A percentile compares a stretch with the other conserved stretches of the same genome.
These are phyloP conservation scores for Steinernema khuongi DNA, from an alignment of 1,140 invertebrate species.

Conservation along the genomic window DNA sequence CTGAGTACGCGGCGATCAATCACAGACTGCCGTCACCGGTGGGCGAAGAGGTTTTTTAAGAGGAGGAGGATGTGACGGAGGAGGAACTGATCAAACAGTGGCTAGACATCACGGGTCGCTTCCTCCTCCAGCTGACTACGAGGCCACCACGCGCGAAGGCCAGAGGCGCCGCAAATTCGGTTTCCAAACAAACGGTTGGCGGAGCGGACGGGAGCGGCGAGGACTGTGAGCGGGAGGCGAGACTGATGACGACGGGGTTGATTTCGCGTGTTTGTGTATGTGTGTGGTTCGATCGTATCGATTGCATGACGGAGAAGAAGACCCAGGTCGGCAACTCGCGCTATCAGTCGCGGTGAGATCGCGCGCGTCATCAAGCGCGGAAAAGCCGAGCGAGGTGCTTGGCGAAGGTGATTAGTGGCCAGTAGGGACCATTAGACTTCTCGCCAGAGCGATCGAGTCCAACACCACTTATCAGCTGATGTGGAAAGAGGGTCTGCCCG, in stretches of 20 bases:
- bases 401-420: too few relatives aligned
- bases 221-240: not conserved
- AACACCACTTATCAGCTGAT: not conserved
- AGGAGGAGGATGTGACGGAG: too few relatives aligned
- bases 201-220: not conserved
- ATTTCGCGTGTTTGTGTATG: not conserved
- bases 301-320: not conserved
- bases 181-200: constrained; percentile 2
- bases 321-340: not conserved
- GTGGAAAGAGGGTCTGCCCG: not conserved
- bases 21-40: not conserved
- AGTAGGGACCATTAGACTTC: too few relatives aligned
- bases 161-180: not conserved
- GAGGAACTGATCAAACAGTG: not conserved
- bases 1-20: not conserved
- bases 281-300: constrained; percentile 15
- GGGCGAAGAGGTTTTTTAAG: not conserved
- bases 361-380: not conserved
- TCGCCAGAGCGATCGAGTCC: not conserved
- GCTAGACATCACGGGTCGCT: not conserved
- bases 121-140: too few relatives aligned
- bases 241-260: not conserved
- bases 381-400: too few relatives aligned
- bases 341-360: constrained; percentile 3
- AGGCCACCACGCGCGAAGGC: not conserved